phyloP scores from a whole-genome alignment of 1,140 invertebrate species.

The Drosophila tsacasi region DNA sequence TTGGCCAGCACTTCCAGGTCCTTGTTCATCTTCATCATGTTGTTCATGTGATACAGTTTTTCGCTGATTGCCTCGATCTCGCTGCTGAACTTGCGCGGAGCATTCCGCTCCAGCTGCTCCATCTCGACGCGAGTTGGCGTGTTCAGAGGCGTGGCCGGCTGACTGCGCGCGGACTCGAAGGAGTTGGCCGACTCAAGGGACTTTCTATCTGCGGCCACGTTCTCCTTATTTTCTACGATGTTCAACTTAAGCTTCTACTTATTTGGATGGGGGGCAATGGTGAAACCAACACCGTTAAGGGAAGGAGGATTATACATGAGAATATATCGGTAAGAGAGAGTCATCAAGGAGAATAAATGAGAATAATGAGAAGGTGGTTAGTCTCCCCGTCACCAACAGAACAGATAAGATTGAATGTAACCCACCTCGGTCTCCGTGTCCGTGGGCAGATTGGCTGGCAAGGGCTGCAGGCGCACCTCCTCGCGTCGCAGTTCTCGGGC shows the following conservation, averaged over 20 bases:
- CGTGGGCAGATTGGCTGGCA: conserved; percentile 87
- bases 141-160: conserved; percentile 49
- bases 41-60: conserved; percentile 80
- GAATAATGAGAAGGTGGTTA: conserved; percentile 63
- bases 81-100: conserved; percentile 70
- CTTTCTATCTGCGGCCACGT: conserved; percentile 40
- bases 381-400: conserved; percentile 54
- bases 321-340: conserved; percentile 48
- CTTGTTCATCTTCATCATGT: conserved; percentile 83
- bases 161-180: conserved; percentile 71
- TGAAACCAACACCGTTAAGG: conserved; percentile 74
- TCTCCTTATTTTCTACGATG: conserved; percentile 66
- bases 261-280: not conserved
- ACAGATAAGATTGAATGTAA: not conserved
- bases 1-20: conserved; percentile 80
- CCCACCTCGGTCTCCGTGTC: conserved; percentile 92
- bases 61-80: conserved; percentile 84
- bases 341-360: conserved; percentile 68
- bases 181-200: conserved; percentile 68
- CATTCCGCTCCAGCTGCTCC: conserved; percentile 79
- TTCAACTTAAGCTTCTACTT: conserved; percentile 52
- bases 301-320: conserved; percentile 32
- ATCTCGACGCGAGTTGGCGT: conserved; percentile 70
- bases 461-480: conserved; percentile 89
- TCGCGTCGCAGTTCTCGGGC: conserved; percentile 88